Evolutionary conservation across 2,797 vertebrate genomes (phyloP), one percentile per base, ranked within the genome.

Genomic region (Serranus cabrilla): DNA sequence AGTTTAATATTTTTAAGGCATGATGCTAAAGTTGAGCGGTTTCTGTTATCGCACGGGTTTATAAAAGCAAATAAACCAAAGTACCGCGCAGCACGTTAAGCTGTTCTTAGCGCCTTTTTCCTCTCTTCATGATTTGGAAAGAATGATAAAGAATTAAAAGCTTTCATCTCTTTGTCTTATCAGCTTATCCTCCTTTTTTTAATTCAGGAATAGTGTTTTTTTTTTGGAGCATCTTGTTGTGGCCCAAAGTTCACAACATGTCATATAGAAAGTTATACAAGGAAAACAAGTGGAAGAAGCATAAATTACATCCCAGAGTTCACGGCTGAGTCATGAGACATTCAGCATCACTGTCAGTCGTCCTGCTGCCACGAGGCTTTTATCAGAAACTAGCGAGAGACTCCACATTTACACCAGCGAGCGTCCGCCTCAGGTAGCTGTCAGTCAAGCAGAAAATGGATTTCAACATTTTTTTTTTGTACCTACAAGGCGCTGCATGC

Each of bases 381-480:
- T 59, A 66, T 78, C 64, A 70, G n/a, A 75, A 54, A 37, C 56
- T 4, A 34, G 39, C 3, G 21, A 42, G 7, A 71, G 18, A 20
- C 66, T 77, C 23, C 7, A 20, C 13, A 0, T 70, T 34, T 51
- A n/a, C 47, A 47, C 17, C 60, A 20, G 45, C 2, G 0, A 31
- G 55, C 37, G 1, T 61, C 31, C 0, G 21, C 72, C 76, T 71
- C 60, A 56, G 66, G 42, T 63, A 42, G 46, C 54, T 65, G 42
- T 86, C 72, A 81, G 51, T 82, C 64, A 74, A 68, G 57, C 78
- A 72, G 64, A 57, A 84, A 79, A 70, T 62, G 59, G 56, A 75
- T 64, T 78, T 71, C 7, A 54, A 54, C 21, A 11, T 39, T 10
- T 67, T 73, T 64, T 67, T 68, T 58, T 64, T 62, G 47, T 46